phyloP scores from a whole-genome alignment of 2,888 invertebrate species.

The Scaptodrosophila latifasciaeformis region DNA sequence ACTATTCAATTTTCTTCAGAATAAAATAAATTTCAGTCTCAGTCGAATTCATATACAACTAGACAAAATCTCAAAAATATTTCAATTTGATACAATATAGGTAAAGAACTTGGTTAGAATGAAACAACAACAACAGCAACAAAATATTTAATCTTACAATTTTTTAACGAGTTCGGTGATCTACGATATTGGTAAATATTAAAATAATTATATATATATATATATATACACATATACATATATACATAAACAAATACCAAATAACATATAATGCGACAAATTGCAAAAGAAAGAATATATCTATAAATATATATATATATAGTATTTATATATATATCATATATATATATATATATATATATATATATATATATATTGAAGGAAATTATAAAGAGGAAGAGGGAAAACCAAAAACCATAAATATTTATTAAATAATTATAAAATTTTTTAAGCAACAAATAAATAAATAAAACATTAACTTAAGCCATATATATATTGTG shows the following conservation, averaged over 20 bases:
- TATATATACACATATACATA: conserved; percentile 45
- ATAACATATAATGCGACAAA: no score
- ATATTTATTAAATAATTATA: conserved; percentile 31
- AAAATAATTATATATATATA: conserved; percentile 38
- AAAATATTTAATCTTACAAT: conserved; percentile 2
- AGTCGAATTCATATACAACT: no score
- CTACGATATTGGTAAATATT: conserved; percentile 65
- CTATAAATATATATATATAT: conserved; percentile 41
- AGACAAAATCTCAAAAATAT: no score
- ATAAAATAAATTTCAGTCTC: no score
- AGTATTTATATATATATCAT: conserved; percentile 43
- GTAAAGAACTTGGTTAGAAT: no score
- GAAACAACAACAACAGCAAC: conserved; percentile 26
- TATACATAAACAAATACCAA: conserved; percentile 22
- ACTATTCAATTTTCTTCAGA: no score
- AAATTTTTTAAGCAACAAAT: conserved; percentile 28
- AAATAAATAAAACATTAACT: background rate
- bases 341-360: conserved; percentile 8
- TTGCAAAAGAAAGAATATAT: no score
- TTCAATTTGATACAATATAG: no score
- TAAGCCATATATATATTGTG: no score
- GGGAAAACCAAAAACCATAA: no score
- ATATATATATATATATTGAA: conserved; percentile 1
- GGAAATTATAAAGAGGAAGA: conserved; percentile 13
- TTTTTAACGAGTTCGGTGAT: conserved; percentile 70